Percentiles rank a stretch among this genome's conserved stretches.
These are phyloP conservation scores for Melitaea cinxia DNA, from an alignment of 1,140 invertebrate species.

Conservation along the genomic window DNA sequence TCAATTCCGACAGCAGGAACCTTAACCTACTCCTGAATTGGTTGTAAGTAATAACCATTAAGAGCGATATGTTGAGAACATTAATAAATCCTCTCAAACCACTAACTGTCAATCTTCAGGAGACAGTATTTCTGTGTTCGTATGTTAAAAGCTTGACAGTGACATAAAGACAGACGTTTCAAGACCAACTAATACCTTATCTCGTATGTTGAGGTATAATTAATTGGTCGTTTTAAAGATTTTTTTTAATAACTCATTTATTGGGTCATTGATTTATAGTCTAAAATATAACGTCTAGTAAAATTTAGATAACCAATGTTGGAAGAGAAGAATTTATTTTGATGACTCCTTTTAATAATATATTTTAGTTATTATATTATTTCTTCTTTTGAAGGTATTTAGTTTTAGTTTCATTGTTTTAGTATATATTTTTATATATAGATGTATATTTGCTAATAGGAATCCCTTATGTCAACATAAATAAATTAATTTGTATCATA, in stretches of 20 bases:
- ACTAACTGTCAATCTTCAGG: constrained; percentile 3
- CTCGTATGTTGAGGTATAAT: neutral
- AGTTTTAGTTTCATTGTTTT: too few species aligned
- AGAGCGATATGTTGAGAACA: constrained; percentile 1
- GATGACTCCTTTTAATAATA: too few species aligned
- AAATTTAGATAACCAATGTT: too few species aligned
- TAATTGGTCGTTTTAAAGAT: neutral
- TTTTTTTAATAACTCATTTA: neutral
- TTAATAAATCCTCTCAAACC: constrained; percentile 2
- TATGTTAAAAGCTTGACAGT: constrained; percentile 15
- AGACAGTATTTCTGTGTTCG: constrained; percentile 21
- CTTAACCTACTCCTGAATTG: constrained; percentile 30
- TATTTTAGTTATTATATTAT: too few species aligned
- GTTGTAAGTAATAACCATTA: constrained; percentile 10
- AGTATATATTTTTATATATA: too few species aligned
- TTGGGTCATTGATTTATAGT: too few species aligned
- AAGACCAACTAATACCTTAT: constrained; percentile 11
- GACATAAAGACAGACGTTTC: constrained; percentile 8
- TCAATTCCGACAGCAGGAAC: constrained; percentile 9
- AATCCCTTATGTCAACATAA: too few species aligned
- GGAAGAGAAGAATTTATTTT: too few species aligned
- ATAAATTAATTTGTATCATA: too few species aligned
- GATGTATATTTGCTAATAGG: too few species aligned
- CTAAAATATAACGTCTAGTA: too few species aligned
- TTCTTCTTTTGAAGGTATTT: too few species aligned